Evolutionary conservation across 2,888 invertebrate genomes (phyloP).

Genomic region (Caenorhabditis afra): DNA sequence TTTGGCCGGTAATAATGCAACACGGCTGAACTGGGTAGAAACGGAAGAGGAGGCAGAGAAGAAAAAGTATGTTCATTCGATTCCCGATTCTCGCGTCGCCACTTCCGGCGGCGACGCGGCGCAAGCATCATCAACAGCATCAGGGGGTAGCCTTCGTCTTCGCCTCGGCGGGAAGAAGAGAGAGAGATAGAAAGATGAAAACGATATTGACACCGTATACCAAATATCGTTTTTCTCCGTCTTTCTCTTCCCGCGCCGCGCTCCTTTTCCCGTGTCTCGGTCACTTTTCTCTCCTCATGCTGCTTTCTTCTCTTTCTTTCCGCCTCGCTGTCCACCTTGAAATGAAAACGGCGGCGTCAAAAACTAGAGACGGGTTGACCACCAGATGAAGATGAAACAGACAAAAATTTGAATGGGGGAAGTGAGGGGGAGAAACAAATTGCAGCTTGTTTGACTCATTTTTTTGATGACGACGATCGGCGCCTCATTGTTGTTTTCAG

Average conservation of each 20-base stretch:
- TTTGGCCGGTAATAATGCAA: slow-evolving; percentile 50
- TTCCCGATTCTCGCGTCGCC: slow-evolving; percentile 34
- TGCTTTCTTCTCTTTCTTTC: slow-evolving; percentile 16
- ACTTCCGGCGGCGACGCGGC: slow-evolving; percentile 46
- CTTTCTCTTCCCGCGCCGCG: background rate
- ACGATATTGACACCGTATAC: slow-evolving; percentile 55
- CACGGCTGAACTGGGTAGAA: slow-evolving; percentile 14
- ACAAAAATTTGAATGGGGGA: background rate
- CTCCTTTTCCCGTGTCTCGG: slow-evolving; percentile 26
- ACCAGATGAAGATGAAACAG: background rate
- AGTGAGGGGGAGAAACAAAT: slow-evolving; percentile 7
- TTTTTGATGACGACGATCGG: slow-evolving; percentile 18
- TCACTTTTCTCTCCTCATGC: slow-evolving; percentile 28
- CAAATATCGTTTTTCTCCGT: slow-evolving; percentile 46
- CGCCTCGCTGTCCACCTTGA: slow-evolving; percentile 25
- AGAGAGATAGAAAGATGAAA: slow-evolving; percentile 9
- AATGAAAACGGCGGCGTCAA: slow-evolving; percentile 31
- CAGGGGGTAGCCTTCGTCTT: slow-evolving; percentile 25
- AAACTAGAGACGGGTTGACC: slow-evolving; percentile 11
- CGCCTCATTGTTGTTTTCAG: slow-evolving; percentile 62
- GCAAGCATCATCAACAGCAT: slow-evolving; percentile 25
- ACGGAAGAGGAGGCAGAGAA: background rate
- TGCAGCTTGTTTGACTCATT: background rate
- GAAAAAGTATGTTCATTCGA: slow-evolving; percentile 45
- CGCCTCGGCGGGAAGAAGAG: no score